Conservation (phyloP, 2,797 vertebrate genomes). For the Acrocephalus scirpaceus region DNA sequence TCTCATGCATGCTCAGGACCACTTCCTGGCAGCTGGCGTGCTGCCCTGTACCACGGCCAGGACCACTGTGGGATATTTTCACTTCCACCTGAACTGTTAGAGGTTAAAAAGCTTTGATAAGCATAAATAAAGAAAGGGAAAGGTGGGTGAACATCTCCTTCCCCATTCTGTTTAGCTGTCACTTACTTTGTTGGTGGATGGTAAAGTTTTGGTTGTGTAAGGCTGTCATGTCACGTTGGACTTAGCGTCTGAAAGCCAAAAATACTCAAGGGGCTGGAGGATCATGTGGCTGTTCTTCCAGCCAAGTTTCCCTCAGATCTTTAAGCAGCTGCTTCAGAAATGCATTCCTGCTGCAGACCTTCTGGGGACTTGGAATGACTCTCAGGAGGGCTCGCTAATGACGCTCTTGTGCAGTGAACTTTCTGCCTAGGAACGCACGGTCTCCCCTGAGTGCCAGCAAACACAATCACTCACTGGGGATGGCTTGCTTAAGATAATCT, state of each 20-base stretch:
- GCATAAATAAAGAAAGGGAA: background rate
- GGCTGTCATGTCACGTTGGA: slow-evolving; percentile 28
- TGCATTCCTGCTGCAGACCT: slow-evolving; percentile 41
- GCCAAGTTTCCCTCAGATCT: slow-evolving; percentile 62
- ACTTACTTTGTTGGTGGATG: background rate
- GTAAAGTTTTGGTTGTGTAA: slow-evolving; percentile 11
- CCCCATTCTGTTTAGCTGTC: background rate
- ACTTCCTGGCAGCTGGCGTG: fast-evolving
- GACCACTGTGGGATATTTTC: background rate
- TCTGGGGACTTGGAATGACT: slow-evolving; percentile 33
- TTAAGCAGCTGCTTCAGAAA: slow-evolving; percentile 54
- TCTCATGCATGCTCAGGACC: background rate
- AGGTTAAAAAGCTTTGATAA: background rate
- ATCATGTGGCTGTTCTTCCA: slow-evolving; percentile 62
- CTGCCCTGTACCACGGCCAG: background rate
- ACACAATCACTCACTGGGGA: background rate
- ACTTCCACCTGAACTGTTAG: background rate
- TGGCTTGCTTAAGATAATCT: background rate
- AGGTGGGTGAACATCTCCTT: fast-evolving
- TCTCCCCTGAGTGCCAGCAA: background rate
- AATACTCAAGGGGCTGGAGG: background rate
- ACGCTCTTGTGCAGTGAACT: slow-evolving; percentile 44
- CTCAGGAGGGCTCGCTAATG: background rate
- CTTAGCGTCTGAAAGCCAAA: slow-evolving; percentile 5
- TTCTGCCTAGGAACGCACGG: background rate